Evolutionary conservation across 1,140 invertebrate genomes (phyloP), one percentile per base, ranked within the genome.

Genomic region (Streblospio benedicti): DNA sequence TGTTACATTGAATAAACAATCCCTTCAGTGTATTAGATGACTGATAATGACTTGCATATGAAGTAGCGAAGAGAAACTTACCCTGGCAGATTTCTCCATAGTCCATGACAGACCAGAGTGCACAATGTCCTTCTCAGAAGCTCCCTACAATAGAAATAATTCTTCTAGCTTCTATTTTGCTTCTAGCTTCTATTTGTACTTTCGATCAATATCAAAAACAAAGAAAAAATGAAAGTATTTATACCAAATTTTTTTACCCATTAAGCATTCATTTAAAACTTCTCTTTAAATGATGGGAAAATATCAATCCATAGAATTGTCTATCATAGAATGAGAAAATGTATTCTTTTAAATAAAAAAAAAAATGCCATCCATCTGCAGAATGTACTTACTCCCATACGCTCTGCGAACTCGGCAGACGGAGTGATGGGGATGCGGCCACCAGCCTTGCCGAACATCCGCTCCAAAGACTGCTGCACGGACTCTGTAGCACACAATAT

Each of bases 91-190:
- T 76, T 94, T 83, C 80, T 98, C 94, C 96, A 99, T 99, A 30
- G 95, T 97, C 76, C 98, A 98, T 75, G 97, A 95, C 45, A 99
- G 83, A 61, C 96, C 97, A 65, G 95, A 99, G 81, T 99, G 95
- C 4, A 99, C 97, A 73, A 99, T 99, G 73, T 99, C 96, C 76
- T 98, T 99, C 80, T 99, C 96, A 54, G 92, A 96, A 60, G 96
- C 96, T 80, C 96, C 94, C 60, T 62, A n/a, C 9, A 54, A n/a
- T n/a, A n/a, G n/a, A n/a, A n/a, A n/a, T n/a, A n/a, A n/a, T n/a
- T n/a, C 23, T 23, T 6, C 6, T 9, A 23, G 1, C 27, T 45
- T 45, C 1, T 23, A 45, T 45, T 5, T 23, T 6, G 1, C 27
- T 45, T 2, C 27, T 23, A 45, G 4, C 27, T 14, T 9, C 23